Percentiles rank a stretch among this genome's conserved stretches.
Conservation (phyloP, 2,797 vertebrate species). For the Pachyuromys duprasi region DNA sequence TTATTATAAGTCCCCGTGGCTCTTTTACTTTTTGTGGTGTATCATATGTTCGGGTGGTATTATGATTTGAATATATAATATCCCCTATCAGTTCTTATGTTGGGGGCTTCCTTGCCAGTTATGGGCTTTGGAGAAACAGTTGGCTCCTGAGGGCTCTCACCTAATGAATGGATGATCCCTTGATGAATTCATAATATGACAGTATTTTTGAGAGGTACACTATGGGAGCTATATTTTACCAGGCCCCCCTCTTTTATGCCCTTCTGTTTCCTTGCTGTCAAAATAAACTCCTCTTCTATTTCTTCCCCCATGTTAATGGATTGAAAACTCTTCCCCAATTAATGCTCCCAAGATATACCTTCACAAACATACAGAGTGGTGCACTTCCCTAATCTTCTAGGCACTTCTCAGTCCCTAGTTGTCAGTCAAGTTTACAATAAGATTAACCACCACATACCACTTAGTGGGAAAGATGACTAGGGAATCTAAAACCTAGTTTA, state of each 20-base stretch:
- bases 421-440: too few species aligned
- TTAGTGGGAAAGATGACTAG: not conserved
- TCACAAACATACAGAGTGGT: not conserved
- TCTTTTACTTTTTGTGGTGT: conserved; percentile 10
- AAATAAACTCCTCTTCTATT: not conserved
- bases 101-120: not conserved
- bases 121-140: not conserved
- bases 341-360: not conserved
- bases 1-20: conserved; percentile 2
- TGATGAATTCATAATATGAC: not conserved
- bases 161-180: not conserved
- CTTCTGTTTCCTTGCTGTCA: not conserved
- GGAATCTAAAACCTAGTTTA: not conserved
- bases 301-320: not conserved
- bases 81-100: not conserved
- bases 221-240: not conserved
- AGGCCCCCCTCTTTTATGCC: not conserved
- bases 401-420: not conserved
- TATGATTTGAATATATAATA: not conserved
- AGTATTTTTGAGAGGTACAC: not conserved
- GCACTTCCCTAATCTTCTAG: not conserved
- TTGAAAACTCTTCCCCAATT: not conserved
- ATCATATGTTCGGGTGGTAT: not conserved
- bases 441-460: not conserved
- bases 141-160: not conserved